Percentiles rank a stretch among this genome's conserved stretches.
Evolutionary conservation across 2,888 invertebrate genomes (phyloP).

Genomic region (Teleiodes luculella): DNA sequence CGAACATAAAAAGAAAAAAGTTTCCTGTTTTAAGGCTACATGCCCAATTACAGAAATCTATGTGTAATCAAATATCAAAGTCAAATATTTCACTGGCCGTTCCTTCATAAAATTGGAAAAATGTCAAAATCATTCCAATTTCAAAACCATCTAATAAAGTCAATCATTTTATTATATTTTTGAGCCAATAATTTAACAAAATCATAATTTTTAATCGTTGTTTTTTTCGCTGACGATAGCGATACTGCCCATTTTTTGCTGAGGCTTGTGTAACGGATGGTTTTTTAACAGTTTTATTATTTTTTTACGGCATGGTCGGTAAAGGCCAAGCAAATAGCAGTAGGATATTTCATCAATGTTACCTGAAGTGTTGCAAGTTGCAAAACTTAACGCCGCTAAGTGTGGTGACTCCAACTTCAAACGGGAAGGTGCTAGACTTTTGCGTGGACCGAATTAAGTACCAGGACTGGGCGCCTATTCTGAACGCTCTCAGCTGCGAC

Average conservation of each 20-base stretch:
- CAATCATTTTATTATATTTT: conserved; percentile 43
- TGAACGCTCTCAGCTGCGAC: conserved; percentile 85
- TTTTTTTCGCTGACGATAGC: conserved; percentile 35
- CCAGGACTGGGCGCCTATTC: conserved; percentile 86
- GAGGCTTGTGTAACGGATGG: conserved; percentile 35
- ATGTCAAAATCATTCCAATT: conserved; percentile 47
- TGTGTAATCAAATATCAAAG: no score
- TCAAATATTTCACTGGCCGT: conserved; percentile 1
- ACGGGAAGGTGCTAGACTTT: conserved; percentile 81
- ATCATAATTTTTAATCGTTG: conserved; percentile 39
- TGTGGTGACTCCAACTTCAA: conserved; percentile 60
- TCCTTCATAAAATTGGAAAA: conserved; percentile 4
- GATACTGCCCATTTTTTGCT: conserved; percentile 28
- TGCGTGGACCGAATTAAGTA: conserved; percentile 86
- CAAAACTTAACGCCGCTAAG: conserved; percentile 67
- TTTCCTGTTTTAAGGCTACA: no score
- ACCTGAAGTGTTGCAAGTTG: conserved; percentile 71
- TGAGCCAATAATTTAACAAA: conserved; percentile 46
- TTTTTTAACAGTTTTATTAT: conserved; percentile 42
- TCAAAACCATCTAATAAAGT: conserved; percentile 36
- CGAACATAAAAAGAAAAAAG: no score
- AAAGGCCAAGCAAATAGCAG: conserved; percentile 65
- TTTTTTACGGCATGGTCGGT: conserved; percentile 58
- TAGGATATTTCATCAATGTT: conserved; percentile 71
- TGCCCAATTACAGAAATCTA: no score